These are phyloP conservation scores for Seriola rivoliana DNA, from an alignment of 2,113 vertebrate species.

Conservation along the genomic window DNA sequence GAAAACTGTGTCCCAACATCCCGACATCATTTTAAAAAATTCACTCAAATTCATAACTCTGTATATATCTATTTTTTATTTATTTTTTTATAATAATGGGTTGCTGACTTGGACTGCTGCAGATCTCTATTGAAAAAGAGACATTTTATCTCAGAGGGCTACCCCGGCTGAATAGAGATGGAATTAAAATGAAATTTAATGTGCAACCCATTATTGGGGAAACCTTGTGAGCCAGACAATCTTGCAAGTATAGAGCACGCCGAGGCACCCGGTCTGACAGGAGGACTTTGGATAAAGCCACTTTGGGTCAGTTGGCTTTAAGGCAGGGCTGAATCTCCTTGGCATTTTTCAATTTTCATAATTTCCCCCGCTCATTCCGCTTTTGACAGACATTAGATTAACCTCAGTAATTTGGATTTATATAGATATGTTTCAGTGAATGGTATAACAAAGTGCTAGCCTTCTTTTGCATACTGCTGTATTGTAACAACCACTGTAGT, in stretches of 20 bases:
- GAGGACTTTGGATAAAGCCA: conserved; percentile 20
- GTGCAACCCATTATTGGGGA: conserved; percentile 46
- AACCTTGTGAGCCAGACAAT: conserved; percentile 44
- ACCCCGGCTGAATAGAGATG: conserved; percentile 28
- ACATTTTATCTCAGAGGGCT: conserved; percentile 42
- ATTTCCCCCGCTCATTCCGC: conserved; percentile 24
- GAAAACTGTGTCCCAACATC: not conserved
- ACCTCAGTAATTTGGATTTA: conserved; percentile 24
- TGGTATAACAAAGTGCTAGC: not conserved
- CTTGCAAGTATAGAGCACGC: conserved; percentile 7
- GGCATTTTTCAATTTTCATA: conserved; percentile 36
- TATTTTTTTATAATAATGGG: conserved; percentile 14
- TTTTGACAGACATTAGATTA: conserved; percentile 38
- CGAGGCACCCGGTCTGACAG: conserved; percentile 5
- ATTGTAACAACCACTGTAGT: conserved; percentile 1
- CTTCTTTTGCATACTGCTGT: not conserved
- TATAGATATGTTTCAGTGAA: not conserved
- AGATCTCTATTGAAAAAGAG: conserved; percentile 34
- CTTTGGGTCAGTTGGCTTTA: conserved; percentile 22
- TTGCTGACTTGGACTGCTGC: conserved; percentile 10
- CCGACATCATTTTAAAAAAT: not conserved
- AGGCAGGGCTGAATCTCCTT: conserved; percentile 7
- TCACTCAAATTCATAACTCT: conserved; percentile 11
- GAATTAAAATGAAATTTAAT: conserved; percentile 63
- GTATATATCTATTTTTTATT: not conserved